Base-by-base conservation (phyloP, 2,113 vertebrate species). In the Pitta sordida region DNA sequence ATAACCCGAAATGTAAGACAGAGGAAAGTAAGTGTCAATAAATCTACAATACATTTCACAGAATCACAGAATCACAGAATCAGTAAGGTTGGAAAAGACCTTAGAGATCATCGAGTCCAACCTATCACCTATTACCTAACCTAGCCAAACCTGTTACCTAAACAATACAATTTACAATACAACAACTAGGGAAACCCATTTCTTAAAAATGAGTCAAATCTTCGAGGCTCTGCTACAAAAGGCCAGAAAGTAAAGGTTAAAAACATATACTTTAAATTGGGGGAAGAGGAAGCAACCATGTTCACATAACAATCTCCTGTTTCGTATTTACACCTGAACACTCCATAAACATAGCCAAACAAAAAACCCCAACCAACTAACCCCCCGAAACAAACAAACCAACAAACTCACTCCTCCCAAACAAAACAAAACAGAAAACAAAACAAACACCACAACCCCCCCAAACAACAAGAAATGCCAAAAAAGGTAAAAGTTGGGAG, bases 381-480 rank as follows among this genome's bases (percentile, higher is more conserved):
- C 22, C 34, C 34, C 11, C 12, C 10, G 63, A 36, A 10, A 19
- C 13, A 56, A 75, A 13, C 0, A 0, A 46, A 34, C 7, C n/a
- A 68, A 49, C 9, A 39, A 48, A 13, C 53, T 10, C 53, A 11
- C 43, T 7, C 41, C 41, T 43, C 17, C 10, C 14, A 44, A 44
- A 18, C 43, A 44, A 37, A 12, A 71, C 0, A 0, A 43, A 21
- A 21, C 7, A 51, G 68, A 37, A 15, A 8, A 58, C 5, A 41
- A 62, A 60, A 51, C 4, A 44, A 46, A 52, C 29, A 18, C 29
- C 29, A 53, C 15, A 53, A 55, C 56, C 14, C 14, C 14, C n/a
- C 21, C 8, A 36, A 46, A 52, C 29, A 30, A 27, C 24, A 41
- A 11, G 9, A 52, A 30, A 18, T 9, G 7, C 43, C 43, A 14